Percentiles rank a stretch among this genome's conserved stretches.
Evolutionary conservation across 2,113 vertebrate genomes (phyloP).

Genomic region (Hiodon alosoides): DNA sequence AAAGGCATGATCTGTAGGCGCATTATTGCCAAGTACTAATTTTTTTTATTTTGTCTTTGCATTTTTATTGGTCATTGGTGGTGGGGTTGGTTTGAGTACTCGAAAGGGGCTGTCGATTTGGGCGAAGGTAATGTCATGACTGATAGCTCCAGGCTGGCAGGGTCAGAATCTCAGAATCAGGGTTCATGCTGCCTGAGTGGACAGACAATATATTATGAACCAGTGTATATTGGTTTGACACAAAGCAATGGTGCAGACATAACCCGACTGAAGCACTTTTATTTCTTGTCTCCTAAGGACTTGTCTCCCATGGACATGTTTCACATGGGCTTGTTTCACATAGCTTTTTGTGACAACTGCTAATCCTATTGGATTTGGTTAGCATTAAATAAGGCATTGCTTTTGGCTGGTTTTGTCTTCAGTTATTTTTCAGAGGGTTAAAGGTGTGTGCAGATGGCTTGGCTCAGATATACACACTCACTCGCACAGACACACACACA

Average conservation of each 20-base stretch:
- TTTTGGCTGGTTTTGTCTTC: background rate
- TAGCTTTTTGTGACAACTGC: background rate
- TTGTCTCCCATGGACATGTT: too few relatives aligned
- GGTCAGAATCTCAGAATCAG: slow-evolving; percentile 31
- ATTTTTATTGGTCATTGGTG: slow-evolving; percentile 19
- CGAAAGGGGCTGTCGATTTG: too few relatives aligned
- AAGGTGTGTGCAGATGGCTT: background rate
- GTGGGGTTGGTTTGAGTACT: background rate
- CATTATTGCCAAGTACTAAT: slow-evolving; percentile 25
- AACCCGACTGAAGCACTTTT: slow-evolving; percentile 10
- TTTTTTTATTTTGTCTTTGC: slow-evolving; percentile 21
- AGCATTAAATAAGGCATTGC: background rate
- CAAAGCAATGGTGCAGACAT: slow-evolving; percentile 8
- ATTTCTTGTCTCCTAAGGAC: background rate
- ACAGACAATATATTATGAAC: slow-evolving; percentile 7
- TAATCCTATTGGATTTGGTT: too few relatives aligned
- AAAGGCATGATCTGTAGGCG: too few relatives aligned
- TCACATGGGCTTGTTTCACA: too few relatives aligned
- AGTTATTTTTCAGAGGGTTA: background rate
- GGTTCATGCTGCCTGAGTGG: background rate
- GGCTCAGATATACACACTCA: background rate
- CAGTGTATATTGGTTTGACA: slow-evolving; percentile 14
- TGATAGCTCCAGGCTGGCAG: slow-evolving; percentile 23
- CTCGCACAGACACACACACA: too few relatives aligned
- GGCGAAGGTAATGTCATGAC: slow-evolving; percentile 24